Percentiles rank a stretch among this genome's conserved stretches.
Conservation (phyloP, 1,140 invertebrate species). For the Capitella teleta region DNA sequence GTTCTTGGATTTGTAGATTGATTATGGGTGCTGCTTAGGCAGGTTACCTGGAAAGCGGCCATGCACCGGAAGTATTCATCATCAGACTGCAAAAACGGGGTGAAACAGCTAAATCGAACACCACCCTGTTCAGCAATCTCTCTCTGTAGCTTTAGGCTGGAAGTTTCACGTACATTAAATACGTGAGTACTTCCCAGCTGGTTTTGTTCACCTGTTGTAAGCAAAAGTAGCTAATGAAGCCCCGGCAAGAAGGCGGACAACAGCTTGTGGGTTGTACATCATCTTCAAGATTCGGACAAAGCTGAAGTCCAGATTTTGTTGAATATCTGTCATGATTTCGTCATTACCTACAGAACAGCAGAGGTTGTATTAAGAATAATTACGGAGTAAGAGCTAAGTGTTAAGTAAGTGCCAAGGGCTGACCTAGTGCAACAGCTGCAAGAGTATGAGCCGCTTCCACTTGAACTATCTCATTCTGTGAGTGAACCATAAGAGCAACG, state of each 20-base stretch:
- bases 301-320: conserved; percentile 29
- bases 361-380: too few species aligned
- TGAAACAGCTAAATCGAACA: conserved; percentile 33
- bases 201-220: too few species aligned
- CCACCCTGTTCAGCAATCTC: conserved; percentile 36
- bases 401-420: neutral
- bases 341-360: conserved; percentile 22
- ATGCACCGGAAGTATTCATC: conserved; percentile 33
- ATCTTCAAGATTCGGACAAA: conserved; percentile 35
- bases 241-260: conserved; percentile 31
- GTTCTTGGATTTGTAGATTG: neutral
- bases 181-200: too few species aligned
- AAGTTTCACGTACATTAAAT: too few species aligned
- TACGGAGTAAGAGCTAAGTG: neutral
- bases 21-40: neutral
- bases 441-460: conserved; percentile 36
- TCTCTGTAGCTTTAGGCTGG: conserved; percentile 30
- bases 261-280: conserved; percentile 21
- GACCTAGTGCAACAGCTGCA: conserved; percentile 23
- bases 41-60: conserved; percentile 35
- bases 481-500: conserved; percentile 34
- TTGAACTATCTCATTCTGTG: conserved; percentile 29
- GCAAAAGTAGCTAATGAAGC: conserved; percentile 34
- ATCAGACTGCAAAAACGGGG: conserved; percentile 30
- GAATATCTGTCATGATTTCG: conserved; percentile 29